phyloP scores from a whole-genome alignment of 1,140 invertebrate genomes.

The Drosophila guanche region DNA sequence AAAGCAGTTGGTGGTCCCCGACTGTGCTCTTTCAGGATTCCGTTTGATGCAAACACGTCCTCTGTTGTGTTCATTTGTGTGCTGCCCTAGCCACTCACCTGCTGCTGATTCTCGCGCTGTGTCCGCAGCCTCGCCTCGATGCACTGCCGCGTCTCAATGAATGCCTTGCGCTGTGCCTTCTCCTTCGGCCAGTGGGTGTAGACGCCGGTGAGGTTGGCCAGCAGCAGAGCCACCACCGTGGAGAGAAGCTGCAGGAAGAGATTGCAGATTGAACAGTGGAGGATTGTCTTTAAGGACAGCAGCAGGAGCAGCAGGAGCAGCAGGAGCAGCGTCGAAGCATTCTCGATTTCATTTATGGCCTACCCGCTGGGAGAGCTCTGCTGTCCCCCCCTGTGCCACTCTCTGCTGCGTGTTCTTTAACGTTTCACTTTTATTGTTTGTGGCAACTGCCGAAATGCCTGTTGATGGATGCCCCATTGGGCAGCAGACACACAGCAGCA shows the following conservation, averaged over 20 bases:
- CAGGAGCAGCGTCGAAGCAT: conserved; percentile 5
- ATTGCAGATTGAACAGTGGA: conserved; percentile 7
- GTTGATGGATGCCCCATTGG: conserved; percentile 44
- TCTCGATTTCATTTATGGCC: conserved; percentile 67
- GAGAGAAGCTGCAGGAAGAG: conserved; percentile 86
- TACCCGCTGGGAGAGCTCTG: conserved; percentile 43
- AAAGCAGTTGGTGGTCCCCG: conserved; percentile 9
- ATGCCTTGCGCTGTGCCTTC: conserved; percentile 95
- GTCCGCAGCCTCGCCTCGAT: conserved; percentile 96
- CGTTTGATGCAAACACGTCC: conserved; percentile 41
- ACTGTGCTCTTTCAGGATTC: conserved; percentile 22
- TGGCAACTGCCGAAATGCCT: conserved; percentile 30
- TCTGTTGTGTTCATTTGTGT: conserved; percentile 16
- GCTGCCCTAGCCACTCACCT: conserved; percentile 87
- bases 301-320: background rate
- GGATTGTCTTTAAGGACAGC: too few relatives aligned
- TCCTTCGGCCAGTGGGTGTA: conserved; percentile 97
- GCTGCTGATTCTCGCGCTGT: conserved; percentile 97
- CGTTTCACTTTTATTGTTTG: conserved; percentile 46
- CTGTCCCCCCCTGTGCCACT: conserved; percentile 5
- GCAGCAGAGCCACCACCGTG: conserved; percentile 88
- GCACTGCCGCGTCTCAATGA: conserved; percentile 96
- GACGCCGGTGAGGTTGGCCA: conserved; percentile 93
- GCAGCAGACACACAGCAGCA: conserved; percentile 6
- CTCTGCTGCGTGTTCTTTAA: too few relatives aligned